Conservation (phyloP, 2,797 vertebrate species). For the Parotocinclus haroldoi region DNA sequence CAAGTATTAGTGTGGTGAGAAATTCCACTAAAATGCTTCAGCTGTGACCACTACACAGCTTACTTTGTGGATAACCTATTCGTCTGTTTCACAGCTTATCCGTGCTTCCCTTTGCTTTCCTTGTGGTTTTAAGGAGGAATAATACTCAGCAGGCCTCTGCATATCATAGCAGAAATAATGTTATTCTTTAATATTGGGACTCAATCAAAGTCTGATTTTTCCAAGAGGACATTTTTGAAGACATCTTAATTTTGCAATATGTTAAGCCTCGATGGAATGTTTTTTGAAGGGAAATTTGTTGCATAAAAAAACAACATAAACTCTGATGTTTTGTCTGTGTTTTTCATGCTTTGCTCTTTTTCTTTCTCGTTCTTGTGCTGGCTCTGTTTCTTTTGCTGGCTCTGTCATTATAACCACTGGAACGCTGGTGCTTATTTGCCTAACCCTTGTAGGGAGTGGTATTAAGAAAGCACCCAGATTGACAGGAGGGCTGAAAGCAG, state of each 20-base stretch:
- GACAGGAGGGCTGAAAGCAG: slow-evolving; percentile 27
- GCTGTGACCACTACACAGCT: slow-evolving; percentile 25
- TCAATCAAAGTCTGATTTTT: slow-evolving; percentile 39
- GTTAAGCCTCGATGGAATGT: slow-evolving; percentile 20
- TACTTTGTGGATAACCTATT: slow-evolving; percentile 11
- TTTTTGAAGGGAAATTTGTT: slow-evolving; percentile 2
- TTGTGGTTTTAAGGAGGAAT: slow-evolving; percentile 43
- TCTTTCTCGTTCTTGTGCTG: too few species aligned
- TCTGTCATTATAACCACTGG: slow-evolving; percentile 22
- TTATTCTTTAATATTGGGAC: slow-evolving; percentile 52
- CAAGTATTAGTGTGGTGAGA: too few species aligned
- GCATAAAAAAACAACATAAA: too few species aligned
- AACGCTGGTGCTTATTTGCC: slow-evolving; percentile 39
- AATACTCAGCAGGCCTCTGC: slow-evolving; percentile 43
- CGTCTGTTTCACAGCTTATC: slow-evolving; percentile 27
- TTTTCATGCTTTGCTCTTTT: too few species aligned
- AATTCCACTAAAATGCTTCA: slow-evolving; percentile 2
- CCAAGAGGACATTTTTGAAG: slow-evolving; percentile 9
- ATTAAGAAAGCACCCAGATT: slow-evolving; percentile 43
- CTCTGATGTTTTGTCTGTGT: slow-evolving; percentile 10
- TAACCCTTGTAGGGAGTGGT: slow-evolving; percentile 23
- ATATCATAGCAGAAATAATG: slow-evolving; percentile 49
- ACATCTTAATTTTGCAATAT: slow-evolving; percentile 10
- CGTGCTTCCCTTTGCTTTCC: slow-evolving; percentile 32
- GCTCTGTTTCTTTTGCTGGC: slow-evolving; percentile 14